Evolutionary conservation across 1,140 invertebrate genomes (phyloP).

Genomic region (Eueides isabella): DNA sequence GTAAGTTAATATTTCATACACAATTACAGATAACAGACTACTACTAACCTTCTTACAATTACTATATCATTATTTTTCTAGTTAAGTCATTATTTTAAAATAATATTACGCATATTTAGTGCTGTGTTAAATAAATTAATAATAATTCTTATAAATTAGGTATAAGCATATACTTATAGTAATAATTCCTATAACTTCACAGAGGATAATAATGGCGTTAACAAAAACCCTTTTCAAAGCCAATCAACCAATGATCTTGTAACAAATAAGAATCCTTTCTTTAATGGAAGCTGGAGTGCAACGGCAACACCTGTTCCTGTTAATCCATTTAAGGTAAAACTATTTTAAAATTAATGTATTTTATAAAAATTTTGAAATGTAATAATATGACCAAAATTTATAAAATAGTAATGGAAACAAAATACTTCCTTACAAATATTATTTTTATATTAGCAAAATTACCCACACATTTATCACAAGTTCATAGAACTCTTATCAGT

Average conservation of each 20-base stretch:
- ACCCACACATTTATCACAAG: constrained; percentile 1
- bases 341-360: constrained; percentile 17
- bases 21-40: not conserved
- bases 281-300: constrained; percentile 70
- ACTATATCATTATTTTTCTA: too few species aligned
- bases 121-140: too few species aligned
- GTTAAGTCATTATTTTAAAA: too few species aligned
- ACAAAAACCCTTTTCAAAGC: constrained; percentile 76
- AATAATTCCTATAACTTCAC: constrained; percentile 39
- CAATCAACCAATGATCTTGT: constrained; percentile 65
- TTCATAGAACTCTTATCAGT: constrained; percentile 39
- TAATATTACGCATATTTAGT: too few species aligned
- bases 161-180: too few species aligned
- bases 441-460: not conserved
- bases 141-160: too few species aligned
- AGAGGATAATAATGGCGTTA: constrained; percentile 63
- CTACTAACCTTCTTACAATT: too few species aligned
- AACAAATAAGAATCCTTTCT: constrained; percentile 73
- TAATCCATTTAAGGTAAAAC: constrained; percentile 72
- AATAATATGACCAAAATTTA: too few species aligned
- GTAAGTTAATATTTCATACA: constrained; percentile 41
- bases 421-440: not conserved
- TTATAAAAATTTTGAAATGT: too few species aligned
- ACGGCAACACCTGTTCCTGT: constrained; percentile 54
- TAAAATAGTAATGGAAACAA: too few species aligned